Evolutionary conservation across 2,888 invertebrate genomes (phyloP).

Genomic region (Eupithecia vulgata): DNA sequence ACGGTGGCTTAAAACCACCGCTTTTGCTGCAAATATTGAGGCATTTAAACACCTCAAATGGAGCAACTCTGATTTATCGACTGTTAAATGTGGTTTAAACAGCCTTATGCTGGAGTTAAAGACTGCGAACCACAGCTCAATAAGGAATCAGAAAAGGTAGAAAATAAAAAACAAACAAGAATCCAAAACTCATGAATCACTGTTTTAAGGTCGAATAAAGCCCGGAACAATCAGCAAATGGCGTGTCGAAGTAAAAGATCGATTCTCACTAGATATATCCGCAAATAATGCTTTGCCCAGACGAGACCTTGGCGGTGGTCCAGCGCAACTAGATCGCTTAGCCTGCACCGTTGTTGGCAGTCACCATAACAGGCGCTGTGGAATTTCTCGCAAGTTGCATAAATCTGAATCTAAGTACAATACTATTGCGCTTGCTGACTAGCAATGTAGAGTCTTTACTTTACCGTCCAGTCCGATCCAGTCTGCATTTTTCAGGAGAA

Average conservation of each 20-base stretch:
- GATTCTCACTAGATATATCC: slow-evolving; percentile 53
- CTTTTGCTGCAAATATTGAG: slow-evolving; percentile 44
- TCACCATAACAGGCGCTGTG: slow-evolving; percentile 69
- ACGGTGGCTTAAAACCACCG: slow-evolving; percentile 41
- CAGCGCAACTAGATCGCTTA: slow-evolving; percentile 75
- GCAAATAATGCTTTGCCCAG: slow-evolving; percentile 60
- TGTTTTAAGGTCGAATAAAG: neutral
- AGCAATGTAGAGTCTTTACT: neutral
- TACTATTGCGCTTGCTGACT: neutral
- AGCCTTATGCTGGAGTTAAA: neutral
- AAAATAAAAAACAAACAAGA: neutral
- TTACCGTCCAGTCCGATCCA: neutral
- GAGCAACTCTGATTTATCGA: slow-evolving; percentile 45
- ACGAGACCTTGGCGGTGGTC: slow-evolving; percentile 71
- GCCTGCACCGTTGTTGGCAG: slow-evolving; percentile 78
- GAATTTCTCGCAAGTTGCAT: slow-evolving; percentile 54
- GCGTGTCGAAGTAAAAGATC: slow-evolving; percentile 49
- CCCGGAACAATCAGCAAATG: slow-evolving; percentile 1
- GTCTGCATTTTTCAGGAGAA: neutral
- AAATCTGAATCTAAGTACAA: slow-evolving; percentile 8
- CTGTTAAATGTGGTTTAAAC: slow-evolving; percentile 44
- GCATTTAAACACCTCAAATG: slow-evolving; percentile 17
- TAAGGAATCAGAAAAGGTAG: neutral
- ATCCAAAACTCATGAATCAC: neutral
- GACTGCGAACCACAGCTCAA: neutral